Evolutionary conservation across 2,888 invertebrate genomes (phyloP), one percentile per base, ranked within the genome.

Genomic region (Lasioglossum marginatum): DNA sequence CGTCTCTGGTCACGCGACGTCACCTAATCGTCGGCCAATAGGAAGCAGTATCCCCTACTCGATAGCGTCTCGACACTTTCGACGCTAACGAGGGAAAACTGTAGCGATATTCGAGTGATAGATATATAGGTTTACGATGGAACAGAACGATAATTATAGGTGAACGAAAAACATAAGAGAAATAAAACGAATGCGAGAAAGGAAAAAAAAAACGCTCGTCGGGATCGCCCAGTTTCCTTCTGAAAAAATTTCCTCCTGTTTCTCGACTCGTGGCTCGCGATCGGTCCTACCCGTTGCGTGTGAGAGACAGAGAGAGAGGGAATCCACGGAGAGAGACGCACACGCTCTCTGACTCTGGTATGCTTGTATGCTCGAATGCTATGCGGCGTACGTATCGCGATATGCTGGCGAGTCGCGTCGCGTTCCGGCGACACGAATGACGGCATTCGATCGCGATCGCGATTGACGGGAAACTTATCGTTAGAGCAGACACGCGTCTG

Each of bases 161-260:
- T 0, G 0, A 48, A 23, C 0, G n/a, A 57, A 57, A 57, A 57
- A 12, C 4, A 52, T 3, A n/a, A 10, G 23, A 52, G 3, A 48
- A 19, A 48, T 14, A 10, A 52, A n/a, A 57, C 8, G 52, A 57
- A n/a, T n/a, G 8, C 27, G n/a, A 5, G 0, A 40, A 23, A 37
- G 23, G 1, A 12, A 40, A 40, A 40, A 37, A 70, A 43, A 70
- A 70, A 70, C 70, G 70, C 70, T 40, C 37, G 40, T 70, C 70
- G n/a, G 37, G 70, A 70, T 70, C 70, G 70, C 6, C 12, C 10
- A 37, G n/a, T 70, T 68, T 68, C 68, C 68, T 68, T 68, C 68
- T 34, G 68, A 37, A 34, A 68, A 31, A 10, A 68, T 37, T 23
- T 72, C 72, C 72, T 48, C 48, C 45, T 8, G 52, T 40, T 48